A percentile compares a stretch with the other conserved stretches of the same genome.
Evolutionary conservation across 2,888 invertebrate genomes (phyloP).

Genomic region (Andrena camellia): DNA sequence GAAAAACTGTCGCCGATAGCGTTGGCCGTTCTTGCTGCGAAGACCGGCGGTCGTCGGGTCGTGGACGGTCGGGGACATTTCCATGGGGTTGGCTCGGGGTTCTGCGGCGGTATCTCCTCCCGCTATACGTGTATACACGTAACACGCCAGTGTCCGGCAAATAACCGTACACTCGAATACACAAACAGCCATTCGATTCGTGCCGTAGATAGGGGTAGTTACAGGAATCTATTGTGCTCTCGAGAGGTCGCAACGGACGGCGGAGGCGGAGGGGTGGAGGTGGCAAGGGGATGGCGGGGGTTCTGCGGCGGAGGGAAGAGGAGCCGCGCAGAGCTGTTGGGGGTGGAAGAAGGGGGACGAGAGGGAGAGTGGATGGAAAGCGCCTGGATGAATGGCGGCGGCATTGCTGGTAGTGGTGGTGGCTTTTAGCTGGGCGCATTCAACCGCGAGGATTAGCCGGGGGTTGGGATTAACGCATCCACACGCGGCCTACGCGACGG

Average conservation of each 20-base stretch:
- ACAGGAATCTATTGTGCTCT: constrained; percentile 81
- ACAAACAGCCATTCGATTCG: constrained; percentile 81
- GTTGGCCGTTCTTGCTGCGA: constrained; percentile 6
- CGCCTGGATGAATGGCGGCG: constrained; percentile 71
- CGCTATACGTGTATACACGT: constrained; percentile 24
- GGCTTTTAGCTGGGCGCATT: constrained; percentile 77
- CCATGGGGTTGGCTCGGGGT: constrained; percentile 11
- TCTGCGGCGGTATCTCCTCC: background rate
- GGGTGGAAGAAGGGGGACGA: background rate
- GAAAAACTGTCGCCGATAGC: constrained; percentile 24
- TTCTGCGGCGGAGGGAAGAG: background rate
- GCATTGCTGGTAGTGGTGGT: constrained; percentile 66
- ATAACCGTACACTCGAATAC: constrained; percentile 81
- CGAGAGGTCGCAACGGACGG: constrained; percentile 67
- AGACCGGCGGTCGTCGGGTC: background rate
- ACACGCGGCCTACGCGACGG: constrained; percentile 56
- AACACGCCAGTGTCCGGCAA: constrained; percentile 75
- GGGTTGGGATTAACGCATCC: constrained; percentile 74
- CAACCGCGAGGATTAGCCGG: constrained; percentile 75
- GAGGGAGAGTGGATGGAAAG: constrained; percentile 62
- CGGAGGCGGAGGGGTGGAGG: constrained; percentile 42
- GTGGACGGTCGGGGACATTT: constrained; percentile 24
- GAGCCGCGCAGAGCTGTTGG: background rate
- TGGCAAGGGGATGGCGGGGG: constrained; percentile 27
- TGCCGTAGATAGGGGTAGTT: constrained; percentile 79